Base-by-base conservation (phyloP, 2,113 vertebrate species). In the Ceuthmochares aereus region DNA sequence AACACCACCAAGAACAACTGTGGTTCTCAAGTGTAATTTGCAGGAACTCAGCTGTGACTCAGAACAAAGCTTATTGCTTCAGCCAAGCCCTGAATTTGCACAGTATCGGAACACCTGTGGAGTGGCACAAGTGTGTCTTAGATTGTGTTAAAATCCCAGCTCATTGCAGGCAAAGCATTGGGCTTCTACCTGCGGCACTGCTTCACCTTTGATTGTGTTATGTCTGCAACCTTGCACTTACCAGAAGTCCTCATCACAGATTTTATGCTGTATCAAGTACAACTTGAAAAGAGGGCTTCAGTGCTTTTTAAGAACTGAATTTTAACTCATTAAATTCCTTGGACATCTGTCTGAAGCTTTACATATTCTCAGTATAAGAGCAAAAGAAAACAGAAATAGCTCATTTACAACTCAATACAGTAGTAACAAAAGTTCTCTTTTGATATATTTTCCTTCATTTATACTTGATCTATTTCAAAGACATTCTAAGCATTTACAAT, bases 291-390 rank as follows among this genome's bases (percentile, higher is more conserved):
- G 45, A 96, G 32, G 92, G 36, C 42, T 93, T 76, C 40, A 55
- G 60, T 74, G 37, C 68, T 97, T 95, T 84, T 72, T n/a, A 91
- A 84, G 70, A 36, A 81, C 6, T 40, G 5, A 34, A 54, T 10
- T 84, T 75, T 72, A 95, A 80, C 45, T 87, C 59, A 81, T 32
- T 87, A 86, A 92, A 84, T 29, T 93, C 62, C 68, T 78, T 88
- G 90, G 62, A 67, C 43, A 95, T 88, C 43, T 93, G 42, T 25
- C 68, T 85, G 67, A 95, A 93, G 80, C 49, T 95, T 87, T 69
- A 58, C 14, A 56, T 85, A 67, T 74, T 70, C 42, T 25, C 32
- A 66, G 84, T 74, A 94, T 75, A 95, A 95, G 89, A 75, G 27
- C 55, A 93, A 91, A 94, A 89, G 37, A 82, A 14, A 26, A 63